Evolutionary conservation across 2,113 vertebrate species (phyloP).

Genomic region (Poecilia latipinna): DNA sequence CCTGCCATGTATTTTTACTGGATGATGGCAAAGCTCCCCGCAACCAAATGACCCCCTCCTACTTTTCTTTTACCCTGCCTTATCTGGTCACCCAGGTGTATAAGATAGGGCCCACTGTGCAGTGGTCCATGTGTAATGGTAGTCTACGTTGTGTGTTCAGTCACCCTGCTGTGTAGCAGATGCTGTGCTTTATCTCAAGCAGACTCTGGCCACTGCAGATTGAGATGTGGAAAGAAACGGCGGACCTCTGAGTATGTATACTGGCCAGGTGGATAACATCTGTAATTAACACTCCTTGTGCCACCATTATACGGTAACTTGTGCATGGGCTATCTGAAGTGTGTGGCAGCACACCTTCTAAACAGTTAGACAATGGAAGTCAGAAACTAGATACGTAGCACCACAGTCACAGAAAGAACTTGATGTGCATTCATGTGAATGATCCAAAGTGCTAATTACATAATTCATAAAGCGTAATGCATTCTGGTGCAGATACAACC

Average conservation of each 20-base stretch:
- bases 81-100: constrained; percentile 76
- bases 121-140: constrained; percentile 66
- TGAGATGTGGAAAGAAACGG: constrained; percentile 53
- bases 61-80: constrained; percentile 46
- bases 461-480: neutral
- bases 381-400: neutral
- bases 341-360: neutral
- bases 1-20: constrained; percentile 19
- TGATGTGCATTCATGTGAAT: neutral
- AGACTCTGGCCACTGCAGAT: constrained; percentile 62
- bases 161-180: constrained; percentile 73
- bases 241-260: constrained; percentile 53
- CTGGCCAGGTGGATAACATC: constrained; percentile 41
- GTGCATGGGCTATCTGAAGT: constrained; percentile 14
- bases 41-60: neutral
- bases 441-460: neutral
- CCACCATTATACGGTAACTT: constrained; percentile 8
- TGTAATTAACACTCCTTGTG: constrained; percentile 45
- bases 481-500: neutral
- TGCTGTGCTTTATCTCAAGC: constrained; percentile 66
- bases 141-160: constrained; percentile 65
- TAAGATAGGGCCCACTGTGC: constrained; percentile 57
- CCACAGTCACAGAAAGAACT: neutral
- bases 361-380: constrained; percentile 1
- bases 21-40: constrained; percentile 57